Base-by-base conservation (phyloP, 2,888 invertebrate genomes). In the Pelosia muscerda region DNA sequence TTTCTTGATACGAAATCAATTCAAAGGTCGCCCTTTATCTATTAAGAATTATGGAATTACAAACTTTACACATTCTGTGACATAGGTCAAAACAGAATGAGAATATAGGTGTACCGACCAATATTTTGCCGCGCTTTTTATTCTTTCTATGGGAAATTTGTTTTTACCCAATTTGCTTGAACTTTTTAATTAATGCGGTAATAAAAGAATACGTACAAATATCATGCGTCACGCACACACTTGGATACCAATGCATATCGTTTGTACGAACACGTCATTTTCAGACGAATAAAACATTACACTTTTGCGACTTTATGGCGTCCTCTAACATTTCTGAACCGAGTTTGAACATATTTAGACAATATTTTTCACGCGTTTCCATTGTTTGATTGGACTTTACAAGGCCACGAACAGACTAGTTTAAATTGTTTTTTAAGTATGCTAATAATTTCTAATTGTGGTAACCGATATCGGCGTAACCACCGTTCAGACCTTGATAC, bases 401-500 rank as follows among this genome's bases (percentile, higher is more conserved):
- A 42, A 56, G 25, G 49, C 25, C 13, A 49, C 49, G 15, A 0
- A n/a, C 25, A 34, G 25, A 34, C 42, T 19, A 25, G 23, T 34
- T 56, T 34, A 57, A 57, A 69, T 31, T 31, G 38, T 54, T 53
- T 61, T 66, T n/a, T 55, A 28, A 65, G 62, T 60, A 64, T 69
- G 70, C 68, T 78, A 78, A 78, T 76, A 62, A 71, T 66, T 61
- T 59, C 31, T 31, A 68, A 64, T 69, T 75, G 71, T 66, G 68
- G 73, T 71, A 60, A 54, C 67, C 60, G 77, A 76, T 74, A 77
- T 65, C 59, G 68, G 59, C 26, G 69, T 63, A 61, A 62, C 68
- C 63, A 81, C 68, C 71, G 74, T 68, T 81, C 83, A 75, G 86
- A 84, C 87, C 88, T 87, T 89, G 89, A 87, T 88, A 84, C 72